A percentile compares a stretch with the other conserved stretches of the same genome.
phyloP scores from a whole-genome alignment of 2,113 vertebrate species.

The Apus apus region DNA sequence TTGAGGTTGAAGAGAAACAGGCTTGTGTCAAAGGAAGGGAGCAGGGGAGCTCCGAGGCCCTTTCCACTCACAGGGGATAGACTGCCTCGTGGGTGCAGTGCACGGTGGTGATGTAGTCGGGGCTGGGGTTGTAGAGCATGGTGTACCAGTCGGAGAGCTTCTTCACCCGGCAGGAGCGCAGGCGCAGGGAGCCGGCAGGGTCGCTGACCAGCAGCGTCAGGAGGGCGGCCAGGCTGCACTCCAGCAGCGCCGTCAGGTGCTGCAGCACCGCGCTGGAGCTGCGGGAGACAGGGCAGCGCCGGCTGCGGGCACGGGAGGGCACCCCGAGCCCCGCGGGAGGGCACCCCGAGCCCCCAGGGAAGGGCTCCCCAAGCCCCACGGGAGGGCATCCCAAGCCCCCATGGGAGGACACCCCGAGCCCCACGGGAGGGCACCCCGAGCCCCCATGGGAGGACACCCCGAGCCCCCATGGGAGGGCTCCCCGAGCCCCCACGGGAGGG shows the following conservation, averaged over 20 bases:
- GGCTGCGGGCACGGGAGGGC: no score
- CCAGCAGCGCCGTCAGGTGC: conserved; percentile 88
- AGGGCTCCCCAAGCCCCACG: no score
- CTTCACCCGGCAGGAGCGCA: conserved; percentile 89
- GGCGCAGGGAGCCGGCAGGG: conserved; percentile 81
- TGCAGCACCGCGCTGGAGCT: conserved; percentile 94
- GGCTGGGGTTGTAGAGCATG: conserved; percentile 98
- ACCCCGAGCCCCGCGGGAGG: no score
- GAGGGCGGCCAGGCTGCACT: conserved; percentile 85
- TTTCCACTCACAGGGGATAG: conserved; percentile 88
- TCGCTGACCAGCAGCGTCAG: conserved; percentile 89
- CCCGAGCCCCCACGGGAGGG: no score
- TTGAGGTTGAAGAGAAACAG: neutral
- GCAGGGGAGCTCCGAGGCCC: neutral
- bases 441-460: no score
- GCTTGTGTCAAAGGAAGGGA: neutral
- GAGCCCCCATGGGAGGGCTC: no score
- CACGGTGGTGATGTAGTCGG: conserved; percentile 92
- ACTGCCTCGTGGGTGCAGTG: conserved; percentile 98
- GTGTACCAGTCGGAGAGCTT: conserved; percentile 99
- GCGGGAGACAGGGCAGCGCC: neutral
- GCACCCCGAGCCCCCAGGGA: no score
- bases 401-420: no score
- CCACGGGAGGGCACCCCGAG: no score
- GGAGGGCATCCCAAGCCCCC: no score